Percentiles rank a stretch among this genome's conserved stretches.
These are phyloP conservation scores for Maconellicoccus hirsutus DNA, from an alignment of 1,140 invertebrate species.

Conservation along the genomic window DNA sequence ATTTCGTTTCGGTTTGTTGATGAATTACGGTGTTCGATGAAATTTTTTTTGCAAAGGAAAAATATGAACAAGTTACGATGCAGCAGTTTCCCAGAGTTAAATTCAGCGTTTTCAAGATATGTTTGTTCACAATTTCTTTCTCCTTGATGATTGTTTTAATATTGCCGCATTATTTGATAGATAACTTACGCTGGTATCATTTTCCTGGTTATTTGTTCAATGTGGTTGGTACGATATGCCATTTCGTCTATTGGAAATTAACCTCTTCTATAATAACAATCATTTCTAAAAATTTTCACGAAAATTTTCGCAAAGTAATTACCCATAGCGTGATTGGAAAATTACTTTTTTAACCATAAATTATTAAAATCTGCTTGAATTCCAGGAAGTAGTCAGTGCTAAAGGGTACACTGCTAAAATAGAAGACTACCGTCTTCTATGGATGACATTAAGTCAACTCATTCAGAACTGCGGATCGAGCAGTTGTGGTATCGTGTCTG, in stretches of 20 bases:
- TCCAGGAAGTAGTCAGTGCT: not conserved
- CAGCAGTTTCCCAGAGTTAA: not conserved
- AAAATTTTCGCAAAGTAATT: not conserved
- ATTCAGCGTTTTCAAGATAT: not conserved
- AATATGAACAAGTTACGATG: not conserved
- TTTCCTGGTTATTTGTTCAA: not conserved
- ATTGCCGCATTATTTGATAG: not conserved
- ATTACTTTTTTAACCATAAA: not conserved
- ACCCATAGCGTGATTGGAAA: not conserved
- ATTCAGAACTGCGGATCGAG: not conserved
- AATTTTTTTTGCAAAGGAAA: not conserved
- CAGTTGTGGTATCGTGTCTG: not conserved
- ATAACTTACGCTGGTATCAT: not conserved
- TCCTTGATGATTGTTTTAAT: not conserved
- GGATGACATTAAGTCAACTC: not conserved
- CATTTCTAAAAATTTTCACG: not conserved
- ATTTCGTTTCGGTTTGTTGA: too few relatives aligned
- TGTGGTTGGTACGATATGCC: not conserved
- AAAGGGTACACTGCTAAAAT: not conserved
- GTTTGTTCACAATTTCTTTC: too few relatives aligned
- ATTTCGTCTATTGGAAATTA: not conserved
- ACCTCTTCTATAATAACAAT: not conserved
- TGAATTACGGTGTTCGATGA: too few relatives aligned
- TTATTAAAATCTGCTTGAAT: too few relatives aligned
- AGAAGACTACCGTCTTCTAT: not conserved